Conservation (phyloP, 2,797 vertebrate genomes). For the Cyclura pinguis region DNA sequence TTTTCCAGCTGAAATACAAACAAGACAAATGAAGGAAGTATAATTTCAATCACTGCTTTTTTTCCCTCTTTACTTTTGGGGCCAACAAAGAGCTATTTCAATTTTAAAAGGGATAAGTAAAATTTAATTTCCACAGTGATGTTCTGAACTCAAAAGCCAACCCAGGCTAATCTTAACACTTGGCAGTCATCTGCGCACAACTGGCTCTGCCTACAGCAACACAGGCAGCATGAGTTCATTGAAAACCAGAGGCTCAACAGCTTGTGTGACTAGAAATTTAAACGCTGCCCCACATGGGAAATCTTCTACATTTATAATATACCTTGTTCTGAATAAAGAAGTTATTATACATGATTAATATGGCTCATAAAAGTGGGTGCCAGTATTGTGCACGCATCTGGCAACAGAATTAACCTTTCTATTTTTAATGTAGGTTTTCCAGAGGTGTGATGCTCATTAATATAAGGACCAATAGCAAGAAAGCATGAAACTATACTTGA, state of each 20-base stretch:
- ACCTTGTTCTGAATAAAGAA: not conserved
- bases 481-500: not conserved
- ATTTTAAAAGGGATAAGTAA: not conserved
- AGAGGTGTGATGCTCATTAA: not conserved
- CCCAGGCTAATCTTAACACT: not conserved
- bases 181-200: too few relatives aligned
- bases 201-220: too few relatives aligned
- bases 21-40: slow-evolving; percentile 17
- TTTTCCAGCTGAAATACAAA: slow-evolving; percentile 51
- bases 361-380: not conserved
- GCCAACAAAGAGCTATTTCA: slow-evolving; percentile 4
- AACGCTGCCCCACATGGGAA: too few relatives aligned
- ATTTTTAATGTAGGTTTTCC: too few relatives aligned
- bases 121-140: not conserved
- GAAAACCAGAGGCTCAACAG: too few relatives aligned
- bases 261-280: too few relatives aligned
- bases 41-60: slow-evolving; percentile 4
- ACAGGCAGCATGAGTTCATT: too few relatives aligned
- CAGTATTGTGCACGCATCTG: too few relatives aligned
- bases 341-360: not conserved
- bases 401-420: not conserved
- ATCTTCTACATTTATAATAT: not conserved
- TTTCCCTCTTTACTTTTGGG: slow-evolving; percentile 26
- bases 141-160: not conserved
- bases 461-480: not conserved